These are phyloP conservation scores for Trissolcus basalis DNA, from an alignment of 1,140 invertebrate species.

Conservation along the genomic window DNA sequence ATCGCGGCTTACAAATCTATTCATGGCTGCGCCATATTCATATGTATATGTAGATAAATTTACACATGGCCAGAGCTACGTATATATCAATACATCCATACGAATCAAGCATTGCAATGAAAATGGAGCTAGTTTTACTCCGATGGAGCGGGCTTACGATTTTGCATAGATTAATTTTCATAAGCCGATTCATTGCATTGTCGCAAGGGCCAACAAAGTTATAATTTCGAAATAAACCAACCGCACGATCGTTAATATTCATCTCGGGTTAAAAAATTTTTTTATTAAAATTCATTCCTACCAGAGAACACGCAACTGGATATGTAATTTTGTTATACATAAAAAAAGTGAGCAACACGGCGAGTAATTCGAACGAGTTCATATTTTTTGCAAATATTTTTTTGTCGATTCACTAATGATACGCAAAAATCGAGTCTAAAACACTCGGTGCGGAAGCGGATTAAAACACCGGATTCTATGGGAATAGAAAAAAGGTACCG, in stretches of 20 bases:
- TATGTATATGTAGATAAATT: slow-evolving; percentile 7
- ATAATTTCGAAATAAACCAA: slow-evolving; percentile 44
- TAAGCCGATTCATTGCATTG: slow-evolving; percentile 50
- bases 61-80: slow-evolving; percentile 2
- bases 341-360: no score
- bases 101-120: slow-evolving; percentile 37
- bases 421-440: background rate
- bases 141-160: slow-evolving; percentile 40
- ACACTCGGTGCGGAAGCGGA: background rate
- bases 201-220: slow-evolving; percentile 32
- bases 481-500: slow-evolving; percentile 27
- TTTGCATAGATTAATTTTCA: slow-evolving; percentile 59
- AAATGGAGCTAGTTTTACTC: slow-evolving; percentile 43
- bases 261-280: no score
- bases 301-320: no score
- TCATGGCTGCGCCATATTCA: slow-evolving; percentile 36
- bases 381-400: no score
- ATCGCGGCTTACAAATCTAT: slow-evolving; percentile 42
- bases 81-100: slow-evolving; percentile 32
- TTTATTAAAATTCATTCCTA: background rate
- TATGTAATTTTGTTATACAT: no score
- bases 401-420: background rate
- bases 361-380: no score
- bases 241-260: slow-evolving; percentile 22
- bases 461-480: slow-evolving; percentile 40